phyloP scores from a whole-genome alignment of 1,140 invertebrate genomes.

The Yoshiicerus persimilis region DNA sequence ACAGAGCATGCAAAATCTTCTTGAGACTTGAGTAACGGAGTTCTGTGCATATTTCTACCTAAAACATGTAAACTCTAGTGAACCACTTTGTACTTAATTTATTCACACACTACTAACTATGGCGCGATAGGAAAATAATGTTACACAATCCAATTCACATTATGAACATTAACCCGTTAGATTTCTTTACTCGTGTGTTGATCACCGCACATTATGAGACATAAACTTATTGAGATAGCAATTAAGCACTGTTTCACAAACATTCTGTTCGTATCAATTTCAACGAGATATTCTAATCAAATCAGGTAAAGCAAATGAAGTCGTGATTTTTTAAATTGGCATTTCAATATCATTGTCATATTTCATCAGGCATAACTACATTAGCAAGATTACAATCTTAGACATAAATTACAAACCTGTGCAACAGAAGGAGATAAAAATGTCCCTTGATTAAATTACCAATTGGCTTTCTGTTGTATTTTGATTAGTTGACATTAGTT shows the following conservation, averaged over 20 bases:
- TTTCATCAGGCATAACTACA: not conserved
- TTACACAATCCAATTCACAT: not conserved
- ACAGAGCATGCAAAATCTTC: slow-evolving; percentile 4
- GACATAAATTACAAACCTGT: not conserved
- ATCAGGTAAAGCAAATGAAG: not conserved
- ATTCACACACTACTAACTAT: not conserved
- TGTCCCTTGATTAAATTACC: not conserved
- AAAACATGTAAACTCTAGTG: not conserved
- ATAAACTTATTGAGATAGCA: not conserved
- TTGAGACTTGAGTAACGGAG: not conserved
- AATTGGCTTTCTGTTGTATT: not conserved
- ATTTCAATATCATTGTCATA: slow-evolving; percentile 11
- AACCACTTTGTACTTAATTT: not conserved
- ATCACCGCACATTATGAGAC: not conserved
- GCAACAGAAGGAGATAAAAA: not conserved
- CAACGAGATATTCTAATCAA: not conserved
- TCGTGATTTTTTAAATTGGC: not conserved
- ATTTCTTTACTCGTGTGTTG: not conserved
- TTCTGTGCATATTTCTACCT: not conserved
- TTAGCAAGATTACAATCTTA: not conserved
- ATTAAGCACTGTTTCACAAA: not conserved
- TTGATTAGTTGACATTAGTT: not conserved
- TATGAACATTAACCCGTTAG: not conserved
- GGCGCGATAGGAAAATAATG: not conserved
- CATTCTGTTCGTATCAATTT: not conserved